Evolutionary conservation across 2,888 invertebrate genomes (phyloP).

Genomic region (Ecdyonurus torrentis): DNA sequence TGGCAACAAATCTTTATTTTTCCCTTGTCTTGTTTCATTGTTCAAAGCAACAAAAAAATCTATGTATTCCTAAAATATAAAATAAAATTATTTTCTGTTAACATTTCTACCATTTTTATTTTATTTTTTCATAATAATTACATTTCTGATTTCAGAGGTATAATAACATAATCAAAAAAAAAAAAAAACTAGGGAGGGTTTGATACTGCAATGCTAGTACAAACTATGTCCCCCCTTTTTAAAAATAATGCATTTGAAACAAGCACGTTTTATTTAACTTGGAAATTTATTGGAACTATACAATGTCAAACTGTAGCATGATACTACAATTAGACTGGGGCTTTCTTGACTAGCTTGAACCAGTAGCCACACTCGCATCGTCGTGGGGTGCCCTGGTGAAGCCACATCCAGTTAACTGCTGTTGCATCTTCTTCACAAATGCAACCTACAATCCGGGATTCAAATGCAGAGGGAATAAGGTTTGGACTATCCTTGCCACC

Average conservation of each 20-base stretch:
- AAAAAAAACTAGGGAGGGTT: too few species aligned
- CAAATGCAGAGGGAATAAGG: conserved; percentile 76
- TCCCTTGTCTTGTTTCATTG: too few species aligned
- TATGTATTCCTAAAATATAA: too few species aligned
- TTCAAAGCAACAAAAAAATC: too few species aligned
- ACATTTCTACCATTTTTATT: not conserved
- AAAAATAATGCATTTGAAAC: not conserved
- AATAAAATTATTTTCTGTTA: not conserved
- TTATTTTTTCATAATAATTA: not conserved
- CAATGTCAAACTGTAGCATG: not conserved
- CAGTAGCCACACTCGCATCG: conserved; percentile 94
- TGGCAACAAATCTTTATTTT: too few species aligned
- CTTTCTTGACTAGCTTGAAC: conserved; percentile 76
- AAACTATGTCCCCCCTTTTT: too few species aligned
- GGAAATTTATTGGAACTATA: conserved; percentile 3
- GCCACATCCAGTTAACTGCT: conserved; percentile 86
- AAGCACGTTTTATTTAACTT: not conserved
- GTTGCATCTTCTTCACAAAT: conserved; percentile 91
- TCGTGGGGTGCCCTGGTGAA: conserved; percentile 74
- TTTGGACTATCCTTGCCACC: conserved; percentile 78
- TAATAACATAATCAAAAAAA: not conserved
- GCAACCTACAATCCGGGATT: conserved; percentile 84
- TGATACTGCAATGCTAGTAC: too few species aligned
- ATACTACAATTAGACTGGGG: conserved; percentile 4
- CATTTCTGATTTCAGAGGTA: not conserved